Evolutionary conservation across 2,113 vertebrate genomes (phyloP).

Genomic region (Prolemur simus): DNA sequence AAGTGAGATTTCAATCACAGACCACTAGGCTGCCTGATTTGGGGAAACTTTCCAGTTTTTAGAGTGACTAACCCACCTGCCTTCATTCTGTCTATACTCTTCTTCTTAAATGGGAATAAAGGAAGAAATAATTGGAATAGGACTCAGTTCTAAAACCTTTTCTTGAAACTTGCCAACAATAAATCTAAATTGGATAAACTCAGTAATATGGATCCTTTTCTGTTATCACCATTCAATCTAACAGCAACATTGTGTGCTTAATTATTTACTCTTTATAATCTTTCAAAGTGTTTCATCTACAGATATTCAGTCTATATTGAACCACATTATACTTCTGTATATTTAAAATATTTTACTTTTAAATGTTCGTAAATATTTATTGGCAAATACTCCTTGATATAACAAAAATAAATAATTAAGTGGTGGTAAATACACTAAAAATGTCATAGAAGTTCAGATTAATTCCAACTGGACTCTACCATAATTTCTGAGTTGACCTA

Average conservation of each 20-base stretch:
- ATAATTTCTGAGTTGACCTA: background rate
- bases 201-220: background rate
- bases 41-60: constrained; percentile 18
- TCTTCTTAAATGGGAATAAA: background rate
- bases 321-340: background rate
- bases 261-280: background rate
- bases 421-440: background rate
- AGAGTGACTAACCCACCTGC: constrained; percentile 10
- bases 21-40: background rate
- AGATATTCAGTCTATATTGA: background rate
- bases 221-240: background rate
- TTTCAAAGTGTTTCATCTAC: constrained; percentile 35
- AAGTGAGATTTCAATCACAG: constrained; percentile 55
- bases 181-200: constrained; percentile 20
- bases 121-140: background rate
- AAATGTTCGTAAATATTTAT: background rate
- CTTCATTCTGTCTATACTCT: constrained; percentile 27
- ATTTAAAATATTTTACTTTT: background rate
- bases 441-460: background rate
- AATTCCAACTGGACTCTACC: background rate
- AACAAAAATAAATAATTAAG: background rate
- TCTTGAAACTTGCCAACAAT: background rate
- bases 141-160: background rate
- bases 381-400: constrained; percentile 12
- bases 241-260: background rate